Percentiles rank a stretch among this genome's conserved stretches.
Conservation (phyloP, 2,888 invertebrate species). For the Rotaria sp. region DNA sequence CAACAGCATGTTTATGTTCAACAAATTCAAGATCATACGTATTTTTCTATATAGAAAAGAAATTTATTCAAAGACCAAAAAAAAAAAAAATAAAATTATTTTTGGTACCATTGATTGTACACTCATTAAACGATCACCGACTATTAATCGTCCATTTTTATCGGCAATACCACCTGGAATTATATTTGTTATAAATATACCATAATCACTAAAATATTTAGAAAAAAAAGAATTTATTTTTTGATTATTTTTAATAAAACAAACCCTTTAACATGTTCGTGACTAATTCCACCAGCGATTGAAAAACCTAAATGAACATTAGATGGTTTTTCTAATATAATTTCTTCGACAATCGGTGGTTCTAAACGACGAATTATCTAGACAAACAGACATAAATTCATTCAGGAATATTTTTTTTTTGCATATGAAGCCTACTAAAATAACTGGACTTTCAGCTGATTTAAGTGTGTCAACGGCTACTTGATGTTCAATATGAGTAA, state of each 20-base stretch:
- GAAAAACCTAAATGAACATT: constrained; percentile 90
- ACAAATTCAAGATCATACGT: constrained; percentile 12
- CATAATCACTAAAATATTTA: constrained; percentile 88
- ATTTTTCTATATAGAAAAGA: not conserved
- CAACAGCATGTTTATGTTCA: constrained; percentile 6
- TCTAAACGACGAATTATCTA: constrained; percentile 64
- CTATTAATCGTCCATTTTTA: constrained; percentile 77
- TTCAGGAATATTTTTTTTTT: not conserved
- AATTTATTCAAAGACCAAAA: not conserved
- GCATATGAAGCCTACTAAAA: constrained; percentile 71
- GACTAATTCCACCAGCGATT: constrained; percentile 70
- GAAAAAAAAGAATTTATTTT: not conserved
- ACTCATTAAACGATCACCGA: constrained; percentile 53
- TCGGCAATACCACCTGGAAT: constrained; percentile 97
- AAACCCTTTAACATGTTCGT: constrained; percentile 36
- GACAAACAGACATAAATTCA: constrained; percentile 40
- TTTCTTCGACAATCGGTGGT: constrained; percentile 64
- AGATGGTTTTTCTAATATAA: constrained; percentile 69
- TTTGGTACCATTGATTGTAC: constrained; percentile 42
- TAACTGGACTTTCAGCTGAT: constrained; percentile 85
- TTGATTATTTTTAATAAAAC: not conserved
- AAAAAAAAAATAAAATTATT: not conserved
- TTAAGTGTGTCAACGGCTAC: constrained; percentile 92
- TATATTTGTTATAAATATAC: constrained; percentile 97
- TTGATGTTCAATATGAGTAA: constrained; percentile 85